Percentiles rank a stretch among this genome's conserved stretches.
phyloP scores from a whole-genome alignment of 2,888 invertebrate species.

The Acronicta aceris region DNA sequence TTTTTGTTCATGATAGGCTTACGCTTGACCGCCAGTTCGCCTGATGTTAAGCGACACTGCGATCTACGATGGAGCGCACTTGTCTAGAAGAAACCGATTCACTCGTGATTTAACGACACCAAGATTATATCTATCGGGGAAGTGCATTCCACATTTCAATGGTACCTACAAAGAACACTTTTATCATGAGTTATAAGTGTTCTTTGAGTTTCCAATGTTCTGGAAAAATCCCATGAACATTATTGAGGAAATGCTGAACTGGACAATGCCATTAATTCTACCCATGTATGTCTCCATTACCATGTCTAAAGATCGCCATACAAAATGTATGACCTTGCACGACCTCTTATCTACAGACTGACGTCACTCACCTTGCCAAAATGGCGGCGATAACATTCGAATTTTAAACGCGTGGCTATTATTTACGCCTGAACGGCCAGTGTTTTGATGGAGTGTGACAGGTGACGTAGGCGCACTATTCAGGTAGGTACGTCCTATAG shows the following conservation, averaged over 20 bases:
- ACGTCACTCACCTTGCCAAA: constrained; percentile 37
- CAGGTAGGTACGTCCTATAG: background rate
- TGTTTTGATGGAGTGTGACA: constrained; percentile 20
- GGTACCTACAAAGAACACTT: too few relatives aligned
- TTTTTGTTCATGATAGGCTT: too few relatives aligned
- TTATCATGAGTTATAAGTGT: too few relatives aligned
- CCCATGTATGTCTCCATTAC: constrained; percentile 11
- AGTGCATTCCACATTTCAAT: too few relatives aligned
- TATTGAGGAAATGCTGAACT: constrained; percentile 17
- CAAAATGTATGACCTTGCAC: constrained; percentile 39
- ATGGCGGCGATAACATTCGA: constrained; percentile 43
- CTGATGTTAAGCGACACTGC: too few relatives aligned
- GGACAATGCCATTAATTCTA: constrained; percentile 23
- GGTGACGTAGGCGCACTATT: background rate
- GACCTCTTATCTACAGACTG: constrained; percentile 43
- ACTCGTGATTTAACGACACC: too few relatives aligned
- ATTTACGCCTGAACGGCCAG: constrained; percentile 24
- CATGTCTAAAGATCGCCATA: constrained; percentile 18
- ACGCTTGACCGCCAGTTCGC: too few relatives aligned
- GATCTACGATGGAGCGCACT: too few relatives aligned
- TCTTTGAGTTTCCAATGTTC: too few relatives aligned
- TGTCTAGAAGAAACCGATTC: too few relatives aligned
- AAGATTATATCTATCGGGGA: too few relatives aligned
- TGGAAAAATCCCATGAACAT: background rate
- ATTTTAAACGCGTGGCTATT: constrained; percentile 46